phyloP scores from a whole-genome alignment of 64 coral and sea anemone species.

The Dendrophyllia cribrosa region DNA sequence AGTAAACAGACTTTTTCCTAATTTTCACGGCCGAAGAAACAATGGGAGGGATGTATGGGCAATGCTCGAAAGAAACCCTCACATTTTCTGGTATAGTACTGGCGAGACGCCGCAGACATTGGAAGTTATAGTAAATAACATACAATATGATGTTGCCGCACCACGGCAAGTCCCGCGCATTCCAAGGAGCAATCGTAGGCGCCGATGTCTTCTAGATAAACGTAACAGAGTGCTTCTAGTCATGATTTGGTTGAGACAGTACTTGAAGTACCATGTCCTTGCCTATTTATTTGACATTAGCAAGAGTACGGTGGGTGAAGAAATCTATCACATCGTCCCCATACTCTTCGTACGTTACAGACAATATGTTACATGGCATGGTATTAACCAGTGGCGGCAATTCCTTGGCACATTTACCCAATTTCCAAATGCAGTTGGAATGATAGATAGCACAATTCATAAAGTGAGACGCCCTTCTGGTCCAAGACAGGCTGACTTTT shows the following conservation, averaged over 20 bases:
- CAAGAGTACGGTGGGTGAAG: slow-evolving; percentile 2
- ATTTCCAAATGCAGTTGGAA: slow-evolving; percentile 43
- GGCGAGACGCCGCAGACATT: slow-evolving; percentile 35
- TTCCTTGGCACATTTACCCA: slow-evolving; percentile 27
- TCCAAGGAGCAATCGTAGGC: background rate
- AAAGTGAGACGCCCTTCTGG: slow-evolving; percentile 12
- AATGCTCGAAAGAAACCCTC: background rate
- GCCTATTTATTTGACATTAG: background rate
- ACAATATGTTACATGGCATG: slow-evolving; percentile 44
- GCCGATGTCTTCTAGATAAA: background rate
- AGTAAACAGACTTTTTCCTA: slow-evolving; percentile 3
- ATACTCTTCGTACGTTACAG: slow-evolving; percentile 38
- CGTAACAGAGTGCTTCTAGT: no score
- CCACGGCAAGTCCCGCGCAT: background rate
- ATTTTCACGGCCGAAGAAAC: background rate
- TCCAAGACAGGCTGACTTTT: slow-evolving; percentile 40
- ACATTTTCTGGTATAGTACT: slow-evolving; percentile 25
- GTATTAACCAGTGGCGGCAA: background rate
- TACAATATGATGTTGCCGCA: background rate
- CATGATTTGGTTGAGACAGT: slow-evolving; percentile 20
- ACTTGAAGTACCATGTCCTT: slow-evolving; percentile 1
- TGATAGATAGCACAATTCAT: slow-evolving; percentile 65
- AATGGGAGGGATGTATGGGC: background rate
- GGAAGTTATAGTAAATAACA: background rate
- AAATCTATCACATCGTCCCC: slow-evolving; percentile 57